phyloP scores from a whole-genome alignment of 2,113 vertebrate genomes.

The Labeo rohita region DNA sequence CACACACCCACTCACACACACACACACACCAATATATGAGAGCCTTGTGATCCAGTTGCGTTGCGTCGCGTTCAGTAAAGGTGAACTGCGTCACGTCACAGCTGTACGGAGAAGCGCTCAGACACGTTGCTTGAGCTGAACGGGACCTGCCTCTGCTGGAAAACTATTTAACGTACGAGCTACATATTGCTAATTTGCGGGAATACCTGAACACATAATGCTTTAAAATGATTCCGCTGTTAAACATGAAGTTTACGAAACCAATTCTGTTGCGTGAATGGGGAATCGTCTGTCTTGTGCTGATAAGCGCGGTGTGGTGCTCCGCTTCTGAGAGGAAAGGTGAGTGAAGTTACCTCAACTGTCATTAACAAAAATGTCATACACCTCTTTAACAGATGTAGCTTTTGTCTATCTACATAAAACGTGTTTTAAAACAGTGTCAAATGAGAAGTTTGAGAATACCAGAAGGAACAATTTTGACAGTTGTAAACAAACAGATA shows the following conservation, averaged over 20 bases:
- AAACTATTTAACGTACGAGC: neutral
- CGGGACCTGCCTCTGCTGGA: neutral
- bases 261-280: neutral
- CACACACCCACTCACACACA: neutral
- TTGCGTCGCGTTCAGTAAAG: neutral
- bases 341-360: neutral
- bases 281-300: slow-evolving; percentile 8
- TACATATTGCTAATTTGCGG: neutral
- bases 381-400: neutral
- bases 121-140: neutral
- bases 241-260: neutral
- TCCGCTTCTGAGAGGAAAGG: slow-evolving; percentile 26
- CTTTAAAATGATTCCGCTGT: slow-evolving; percentile 8
- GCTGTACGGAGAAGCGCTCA: slow-evolving; percentile 9
- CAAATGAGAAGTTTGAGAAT: neutral
- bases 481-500: neutral
- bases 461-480: neutral
- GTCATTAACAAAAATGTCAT: neutral
- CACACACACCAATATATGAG: neutral
- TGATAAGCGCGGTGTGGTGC: slow-evolving; percentile 6
- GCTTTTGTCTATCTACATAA: neutral
- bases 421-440: neutral
- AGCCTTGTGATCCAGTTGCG: neutral
- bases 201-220: neutral
- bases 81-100: slow-evolving; percentile 1